Base-by-base conservation (phyloP, 2,888 invertebrate species). In the Dasypolia templi region DNA sequence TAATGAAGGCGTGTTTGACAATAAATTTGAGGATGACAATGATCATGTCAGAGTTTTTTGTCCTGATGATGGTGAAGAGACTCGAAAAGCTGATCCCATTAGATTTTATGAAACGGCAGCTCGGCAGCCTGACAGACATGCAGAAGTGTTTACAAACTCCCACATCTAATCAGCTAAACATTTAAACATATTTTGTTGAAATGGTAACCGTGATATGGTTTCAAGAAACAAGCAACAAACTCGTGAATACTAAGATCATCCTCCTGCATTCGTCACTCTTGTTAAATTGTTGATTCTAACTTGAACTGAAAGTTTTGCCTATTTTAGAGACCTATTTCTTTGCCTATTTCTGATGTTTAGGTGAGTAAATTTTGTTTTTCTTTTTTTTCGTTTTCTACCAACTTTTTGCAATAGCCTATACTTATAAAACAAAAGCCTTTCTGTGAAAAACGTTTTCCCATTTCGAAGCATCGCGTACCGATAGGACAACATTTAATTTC, bases 401-500 rank as follows among this genome's bases (percentile, higher is more conserved):
- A 39, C 4, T 59, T 59, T 3, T 59, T n/a, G 7, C 14, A n/a
- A 14, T n/a, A 35, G 14, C 39, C 1, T 35, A 46, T 59, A 68
- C 72, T 61, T 46, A 6, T 61, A 35, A 19, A 61, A 68, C 59
- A 77, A 68, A 77, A 72, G n/a, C 26, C 3, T 71, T 26, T 12
- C 51, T 29, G 44, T 63, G 49, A 46, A 66, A 42, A 68, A 6
- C 19, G 3, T 56, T 53, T 26, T 39, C 69, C 68, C 74, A 58
- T 83, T 75, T 75, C 59, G 32, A 74, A 70, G 69, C 63, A 53
- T 67, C 69, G 53, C 67, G 46, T 71, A 76, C 81, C 79, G 58
- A 84, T 84, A 75, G 72, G 72, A 81, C 63, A 76, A 74, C 74
- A 84, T 84, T 84, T 84, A 84, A 84, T 84, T 79, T 78, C 68